phyloP scores from a whole-genome alignment of 2,888 invertebrate species.

The Aphodius granarius region DNA sequence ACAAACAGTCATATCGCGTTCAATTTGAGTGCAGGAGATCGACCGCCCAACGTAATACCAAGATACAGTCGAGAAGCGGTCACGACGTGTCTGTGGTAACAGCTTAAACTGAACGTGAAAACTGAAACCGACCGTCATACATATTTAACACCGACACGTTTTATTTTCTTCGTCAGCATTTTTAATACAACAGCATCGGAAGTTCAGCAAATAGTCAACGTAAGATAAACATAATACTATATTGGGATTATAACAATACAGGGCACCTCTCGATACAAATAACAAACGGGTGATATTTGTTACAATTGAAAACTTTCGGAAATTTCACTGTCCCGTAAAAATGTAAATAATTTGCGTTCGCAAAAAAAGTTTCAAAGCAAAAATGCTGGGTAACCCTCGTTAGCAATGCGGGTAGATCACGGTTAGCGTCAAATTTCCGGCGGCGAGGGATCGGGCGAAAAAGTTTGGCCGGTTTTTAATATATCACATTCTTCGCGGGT shows the following conservation, averaged over 20 bases:
- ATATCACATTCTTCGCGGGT: neutral
- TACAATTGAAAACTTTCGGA: neutral
- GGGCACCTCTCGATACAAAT: no score
- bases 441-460: neutral
- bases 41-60: neutral
- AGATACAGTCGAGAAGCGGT: conserved; percentile 12
- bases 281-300: no score
- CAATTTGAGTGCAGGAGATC: conserved; percentile 25
- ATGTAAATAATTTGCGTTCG: neutral
- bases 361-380: neutral
- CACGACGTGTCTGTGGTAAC: conserved; percentile 24
- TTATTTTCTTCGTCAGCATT: neutral
- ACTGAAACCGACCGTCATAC: conserved; percentile 25
- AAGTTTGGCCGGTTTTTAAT: neutral
- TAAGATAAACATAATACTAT: no score
- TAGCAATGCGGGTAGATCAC: neutral
- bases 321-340: neutral
- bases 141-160: conserved; percentile 27
- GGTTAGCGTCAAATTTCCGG: neutral
- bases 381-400: neutral
- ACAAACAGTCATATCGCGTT: conserved; percentile 23
- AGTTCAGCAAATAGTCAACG: no score
- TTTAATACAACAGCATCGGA: neutral
- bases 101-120: conserved; percentile 23
- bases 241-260: no score